These are phyloP conservation scores for Megathymus violae DNA, from an alignment of 1,140 invertebrate genomes.

Conservation along the genomic window DNA sequence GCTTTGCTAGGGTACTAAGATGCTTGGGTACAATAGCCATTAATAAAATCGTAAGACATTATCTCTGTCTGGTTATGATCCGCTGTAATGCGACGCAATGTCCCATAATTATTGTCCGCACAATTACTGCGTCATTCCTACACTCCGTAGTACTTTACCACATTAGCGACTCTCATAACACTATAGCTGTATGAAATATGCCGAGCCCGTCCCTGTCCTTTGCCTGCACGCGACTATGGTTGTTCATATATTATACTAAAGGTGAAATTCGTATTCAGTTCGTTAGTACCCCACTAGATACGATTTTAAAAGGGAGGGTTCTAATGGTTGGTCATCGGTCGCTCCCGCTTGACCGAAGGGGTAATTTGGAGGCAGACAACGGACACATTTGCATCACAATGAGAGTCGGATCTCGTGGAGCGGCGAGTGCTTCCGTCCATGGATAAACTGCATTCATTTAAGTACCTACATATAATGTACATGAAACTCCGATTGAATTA, in stretches of 20 bases:
- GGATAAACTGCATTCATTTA: conserved; percentile 56
- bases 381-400: conserved; percentile 80
- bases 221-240: conserved; percentile 40
- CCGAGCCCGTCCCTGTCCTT: conserved; percentile 42
- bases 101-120: conserved; percentile 72
- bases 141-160: conserved; percentile 61
- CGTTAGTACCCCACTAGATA: conserved; percentile 51
- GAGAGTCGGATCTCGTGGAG: conserved; percentile 63
- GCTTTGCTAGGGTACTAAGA: conserved; percentile 7
- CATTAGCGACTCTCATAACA: conserved; percentile 74
- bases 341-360: conserved; percentile 73
- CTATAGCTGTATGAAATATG: conserved; percentile 75
- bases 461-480: conserved; percentile 43
- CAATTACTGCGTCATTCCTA: conserved; percentile 63
- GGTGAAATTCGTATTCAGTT: conserved; percentile 47
- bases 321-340: conserved; percentile 71
- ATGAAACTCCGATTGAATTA: conserved; percentile 10
- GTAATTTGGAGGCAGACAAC: conserved; percentile 81
- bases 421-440: conserved; percentile 61
- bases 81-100: conserved; percentile 52
- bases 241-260: conserved; percentile 45
- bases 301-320: conserved; percentile 75
- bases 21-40: conserved; percentile 40
- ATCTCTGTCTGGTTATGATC: conserved; percentile 55
- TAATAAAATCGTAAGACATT: conserved; percentile 62